phyloP scores from a whole-genome alignment of 2,113 vertebrate species.

The Prochilodus magdalenae region DNA sequence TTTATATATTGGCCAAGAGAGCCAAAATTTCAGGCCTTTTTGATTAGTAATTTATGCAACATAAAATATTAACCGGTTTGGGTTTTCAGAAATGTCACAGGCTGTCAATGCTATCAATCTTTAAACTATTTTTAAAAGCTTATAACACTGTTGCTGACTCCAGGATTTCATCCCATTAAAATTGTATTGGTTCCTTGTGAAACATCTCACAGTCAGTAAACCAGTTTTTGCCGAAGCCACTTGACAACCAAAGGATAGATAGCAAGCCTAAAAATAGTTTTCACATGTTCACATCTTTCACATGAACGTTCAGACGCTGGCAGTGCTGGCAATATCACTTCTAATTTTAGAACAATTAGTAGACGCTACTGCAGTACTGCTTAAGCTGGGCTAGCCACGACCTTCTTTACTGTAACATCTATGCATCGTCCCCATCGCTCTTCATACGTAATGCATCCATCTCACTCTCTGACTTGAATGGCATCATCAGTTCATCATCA shows the following conservation, averaged over 20 bases:
- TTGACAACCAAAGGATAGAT: conserved; percentile 2
- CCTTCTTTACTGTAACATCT: neutral
- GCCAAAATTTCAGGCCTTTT: conserved; percentile 30
- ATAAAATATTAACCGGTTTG: conserved; percentile 45
- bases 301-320: neutral
- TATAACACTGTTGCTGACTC: conserved; percentile 14
- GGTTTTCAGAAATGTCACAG: conserved; percentile 36
- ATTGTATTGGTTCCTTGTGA: conserved; percentile 24
- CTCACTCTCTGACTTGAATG: neutral
- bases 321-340: conserved; percentile 7
- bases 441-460: neutral
- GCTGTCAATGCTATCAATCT: conserved; percentile 33
- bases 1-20: conserved; percentile 33
- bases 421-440: neutral
- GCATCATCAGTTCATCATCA: neutral
- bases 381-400: neutral
- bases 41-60: conserved; percentile 47
- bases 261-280: conserved; percentile 24
- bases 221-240: neutral
- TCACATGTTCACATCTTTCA: conserved; percentile 6
- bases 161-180: conserved; percentile 36
- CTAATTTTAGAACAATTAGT: conserved; percentile 12
- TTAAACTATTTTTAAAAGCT: conserved; percentile 39
- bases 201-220: conserved; percentile 24
- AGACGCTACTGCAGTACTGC: neutral